Conservation (phyloP, 1,140 invertebrate species). For the Cepaea nemoralis region DNA sequence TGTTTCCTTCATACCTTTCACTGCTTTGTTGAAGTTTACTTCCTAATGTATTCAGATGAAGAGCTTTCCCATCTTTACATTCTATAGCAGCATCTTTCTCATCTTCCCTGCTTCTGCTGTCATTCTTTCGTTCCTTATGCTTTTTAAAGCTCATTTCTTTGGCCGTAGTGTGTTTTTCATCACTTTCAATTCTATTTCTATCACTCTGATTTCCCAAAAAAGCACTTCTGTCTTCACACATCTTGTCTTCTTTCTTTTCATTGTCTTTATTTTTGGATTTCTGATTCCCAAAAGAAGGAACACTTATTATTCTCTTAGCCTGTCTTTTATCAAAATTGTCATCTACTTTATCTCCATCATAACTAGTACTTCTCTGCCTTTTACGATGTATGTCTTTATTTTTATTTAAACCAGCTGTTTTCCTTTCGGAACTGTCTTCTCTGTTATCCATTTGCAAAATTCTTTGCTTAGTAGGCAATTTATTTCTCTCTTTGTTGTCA, state of each 20-base stretch:
- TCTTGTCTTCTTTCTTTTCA: not conserved
- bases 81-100: not conserved
- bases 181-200: not conserved
- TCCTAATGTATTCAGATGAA: not conserved
- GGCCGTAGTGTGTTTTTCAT: not conserved
- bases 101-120: not conserved
- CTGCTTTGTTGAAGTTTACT: too few species aligned
- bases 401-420: not conserved
- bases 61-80: not conserved
- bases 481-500: not conserved
- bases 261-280: not conserved
- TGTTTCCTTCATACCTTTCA: too few species aligned
- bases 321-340: not conserved
- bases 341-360: not conserved
- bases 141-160: not conserved
- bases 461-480: not conserved
- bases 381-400: not conserved
- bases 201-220: not conserved
- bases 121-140: not conserved
- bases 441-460: not conserved
- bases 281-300: not conserved
- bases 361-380: not conserved
- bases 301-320: not conserved
- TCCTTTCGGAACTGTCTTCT: not conserved
- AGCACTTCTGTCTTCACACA: not conserved